Evolutionary conservation across 1,140 invertebrate species (phyloP).

Genomic region (Meloidogyne chitwoodi): DNA sequence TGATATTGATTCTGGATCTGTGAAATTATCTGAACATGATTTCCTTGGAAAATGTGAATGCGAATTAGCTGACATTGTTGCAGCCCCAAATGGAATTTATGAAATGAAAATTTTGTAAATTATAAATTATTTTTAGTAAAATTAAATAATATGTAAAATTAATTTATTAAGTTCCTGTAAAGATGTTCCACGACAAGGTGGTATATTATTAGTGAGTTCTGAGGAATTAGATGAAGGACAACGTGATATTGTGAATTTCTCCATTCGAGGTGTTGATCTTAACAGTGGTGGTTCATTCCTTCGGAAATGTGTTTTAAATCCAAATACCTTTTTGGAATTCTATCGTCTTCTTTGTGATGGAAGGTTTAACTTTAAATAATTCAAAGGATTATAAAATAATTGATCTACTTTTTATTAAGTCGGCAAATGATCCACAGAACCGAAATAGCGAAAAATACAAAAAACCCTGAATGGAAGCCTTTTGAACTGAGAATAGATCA

Average conservation of each 20-base stretch:
- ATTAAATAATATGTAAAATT: not conserved
- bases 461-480: slow-evolving; percentile 66
- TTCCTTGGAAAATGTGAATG: slow-evolving; percentile 64
- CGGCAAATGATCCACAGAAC: slow-evolving; percentile 65
- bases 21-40: slow-evolving; percentile 61
- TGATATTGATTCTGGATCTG: slow-evolving; percentile 60
- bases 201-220: slow-evolving; percentile 61
- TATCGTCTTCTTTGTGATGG: slow-evolving; percentile 63
- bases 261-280: slow-evolving; percentile 62
- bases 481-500: slow-evolving; percentile 65
- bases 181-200: slow-evolving; percentile 33
- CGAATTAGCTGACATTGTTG: slow-evolving; percentile 65
- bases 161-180: slow-evolving; percentile 19
- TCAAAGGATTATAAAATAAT: not conserved
- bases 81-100: slow-evolving; percentile 43
- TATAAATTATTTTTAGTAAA: not conserved
- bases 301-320: not conserved
- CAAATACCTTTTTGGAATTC: slow-evolving; percentile 65
- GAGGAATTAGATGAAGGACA: slow-evolving; percentile 63
- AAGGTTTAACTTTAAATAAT: slow-evolving; percentile 49
- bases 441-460: slow-evolving; percentile 64
- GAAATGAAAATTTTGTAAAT: slow-evolving; percentile 29
- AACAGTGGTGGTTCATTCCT: slow-evolving; percentile 59
- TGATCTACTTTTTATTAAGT: slow-evolving; percentile 44
- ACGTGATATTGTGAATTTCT: slow-evolving; percentile 63